Base-by-base conservation (phyloP, 2,113 vertebrate species). In the Oplegnathus fasciatus region DNA sequence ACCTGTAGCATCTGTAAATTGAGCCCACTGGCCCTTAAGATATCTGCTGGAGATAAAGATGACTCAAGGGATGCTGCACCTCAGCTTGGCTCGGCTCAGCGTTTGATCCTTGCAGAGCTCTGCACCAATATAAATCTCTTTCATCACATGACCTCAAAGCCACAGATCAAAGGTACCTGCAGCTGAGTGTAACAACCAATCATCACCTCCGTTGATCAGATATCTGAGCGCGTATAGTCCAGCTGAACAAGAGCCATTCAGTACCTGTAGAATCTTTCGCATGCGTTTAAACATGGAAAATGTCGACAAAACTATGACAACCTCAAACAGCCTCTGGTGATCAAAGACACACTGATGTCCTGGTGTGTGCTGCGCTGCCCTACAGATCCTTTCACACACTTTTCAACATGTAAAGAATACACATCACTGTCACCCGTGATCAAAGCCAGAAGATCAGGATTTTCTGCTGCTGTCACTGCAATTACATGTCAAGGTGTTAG, bases 121-220 rank as follows among this genome's bases (percentile, higher is more conserved):
- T 10, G 69, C 5, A 52, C 64, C 65, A 28, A 37, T 72, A 68
- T 52, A 42, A 78, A 68, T 18, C 30, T 34, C 69, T 87, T 87
- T 85, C 48, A 83, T 91, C 83, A 69, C 77, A 72, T 78, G 90
- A 79, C 75, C 75, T 84, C 75, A 81, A 50, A 89, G 54, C 75
- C 24, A 26, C n/a, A 40, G 62, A 90, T 90, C 81, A 86, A 89
- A 80, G 65, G 26, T 54, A 48, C 26, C 54, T 44, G 37, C 67
- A 34, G 76, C 68, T 18, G 9, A 42, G 57, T 68, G 80, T 66
- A 54, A 72, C 72, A 81, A 58, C 78, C 81, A 83, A 70, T 90
- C 82, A 76, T 4, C 28, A 13, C 76, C 37, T 72, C 1, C 6
- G n/a, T 54, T 67, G 50, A 75, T 88, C 79, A 71, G 64, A 44